phyloP scores from a whole-genome alignment of 2,888 invertebrate species.

The Ptychoptera albimana region DNA sequence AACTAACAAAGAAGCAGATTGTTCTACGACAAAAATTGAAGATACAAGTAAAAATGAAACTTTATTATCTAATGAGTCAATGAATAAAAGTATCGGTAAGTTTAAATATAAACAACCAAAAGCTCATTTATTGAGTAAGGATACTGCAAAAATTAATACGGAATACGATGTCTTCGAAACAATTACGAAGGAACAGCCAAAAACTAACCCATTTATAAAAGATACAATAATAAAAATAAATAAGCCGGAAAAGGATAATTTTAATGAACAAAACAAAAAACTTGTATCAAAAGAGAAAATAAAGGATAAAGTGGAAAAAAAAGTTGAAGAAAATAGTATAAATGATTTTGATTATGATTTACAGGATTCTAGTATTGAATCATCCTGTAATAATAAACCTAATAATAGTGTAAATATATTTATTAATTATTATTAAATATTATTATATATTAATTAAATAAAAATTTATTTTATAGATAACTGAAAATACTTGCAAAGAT shows the following conservation, averaged over 20 bases:
- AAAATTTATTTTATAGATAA: background rate
- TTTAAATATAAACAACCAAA: conserved; percentile 1
- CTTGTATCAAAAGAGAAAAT: background rate
- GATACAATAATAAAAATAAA: background rate
- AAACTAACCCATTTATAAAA: background rate
- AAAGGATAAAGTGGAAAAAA: background rate
- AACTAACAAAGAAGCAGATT: too few species aligned
- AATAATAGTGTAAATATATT: background rate
- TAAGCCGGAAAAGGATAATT: background rate
- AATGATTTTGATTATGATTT: background rate
- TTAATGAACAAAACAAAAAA: background rate
- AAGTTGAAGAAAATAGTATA: background rate
- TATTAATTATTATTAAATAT: background rate
- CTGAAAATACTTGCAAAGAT: background rate
- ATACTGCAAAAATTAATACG: background rate
- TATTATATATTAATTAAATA: background rate
- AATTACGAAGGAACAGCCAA: background rate
- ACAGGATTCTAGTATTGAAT: background rate
- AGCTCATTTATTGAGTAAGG: background rate
- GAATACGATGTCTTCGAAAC: background rate
- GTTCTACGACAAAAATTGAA: too few species aligned
- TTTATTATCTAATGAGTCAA: too few species aligned
- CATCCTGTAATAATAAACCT: background rate
- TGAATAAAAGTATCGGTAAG: background rate
- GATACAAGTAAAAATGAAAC: too few species aligned